A percentile compares a stretch with the other conserved stretches of the same genome.
phyloP scores from a whole-genome alignment of 2,888 invertebrate species.

The Bellardia bayeri region DNA sequence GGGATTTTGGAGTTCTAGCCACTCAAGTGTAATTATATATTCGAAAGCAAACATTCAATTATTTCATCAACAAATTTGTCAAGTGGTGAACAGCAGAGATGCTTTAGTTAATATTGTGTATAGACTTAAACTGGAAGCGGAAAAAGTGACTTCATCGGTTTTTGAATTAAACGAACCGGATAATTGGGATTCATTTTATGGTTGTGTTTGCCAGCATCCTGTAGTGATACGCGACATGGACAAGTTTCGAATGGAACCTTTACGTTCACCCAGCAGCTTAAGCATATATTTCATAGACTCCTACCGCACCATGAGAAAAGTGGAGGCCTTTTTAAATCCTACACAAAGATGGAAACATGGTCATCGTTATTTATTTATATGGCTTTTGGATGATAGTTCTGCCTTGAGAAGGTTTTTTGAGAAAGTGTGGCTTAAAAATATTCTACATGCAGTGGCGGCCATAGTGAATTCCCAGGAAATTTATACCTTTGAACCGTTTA shows the following conservation, averaged over 20 bases:
- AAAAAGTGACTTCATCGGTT: background rate
- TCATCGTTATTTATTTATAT: conserved; percentile 80
- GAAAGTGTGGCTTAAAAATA: conserved; percentile 77
- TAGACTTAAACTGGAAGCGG: background rate
- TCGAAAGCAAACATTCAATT: background rate
- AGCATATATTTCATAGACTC: conserved; percentile 77
- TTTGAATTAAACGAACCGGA: background rate
- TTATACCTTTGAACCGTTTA: conserved; percentile 80
- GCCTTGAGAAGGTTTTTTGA: conserved; percentile 75
- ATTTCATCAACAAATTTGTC: conserved; percentile 65
- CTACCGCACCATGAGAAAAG: conserved; percentile 66
- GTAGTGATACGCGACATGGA: conserved; percentile 74
- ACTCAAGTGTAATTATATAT: background rate
- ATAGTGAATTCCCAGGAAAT: conserved; percentile 68
- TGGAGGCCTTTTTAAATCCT: conserved; percentile 76
- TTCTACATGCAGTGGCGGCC: conserved; percentile 77
- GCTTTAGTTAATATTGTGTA: conserved; percentile 65
- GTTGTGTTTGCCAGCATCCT: conserved; percentile 59
- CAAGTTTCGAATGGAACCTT: conserved; percentile 73
- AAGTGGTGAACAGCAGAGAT: conserved; percentile 27
- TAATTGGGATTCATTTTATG: conserved; percentile 57
- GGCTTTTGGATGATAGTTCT: conserved; percentile 73
- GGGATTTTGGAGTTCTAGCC: background rate
- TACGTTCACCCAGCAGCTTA: conserved; percentile 75
- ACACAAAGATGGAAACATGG: conserved; percentile 77